Conservation (phyloP, 2,888 invertebrate species). For the Nasonovia ribisnigri region DNA sequence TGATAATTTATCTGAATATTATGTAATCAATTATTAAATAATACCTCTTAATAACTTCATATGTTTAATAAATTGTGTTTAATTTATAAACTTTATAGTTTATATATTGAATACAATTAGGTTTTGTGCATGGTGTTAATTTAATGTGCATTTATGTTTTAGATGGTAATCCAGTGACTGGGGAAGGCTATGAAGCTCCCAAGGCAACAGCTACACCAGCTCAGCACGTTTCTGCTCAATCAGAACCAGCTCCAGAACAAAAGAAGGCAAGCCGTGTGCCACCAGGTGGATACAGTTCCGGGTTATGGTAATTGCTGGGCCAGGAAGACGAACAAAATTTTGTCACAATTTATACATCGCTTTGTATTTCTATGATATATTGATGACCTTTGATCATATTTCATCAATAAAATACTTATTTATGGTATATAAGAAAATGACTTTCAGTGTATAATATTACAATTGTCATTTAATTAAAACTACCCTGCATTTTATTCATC, state of each 20-base stretch:
- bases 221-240: constrained; percentile 66
- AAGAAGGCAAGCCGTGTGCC: constrained; percentile 76
- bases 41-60: neutral
- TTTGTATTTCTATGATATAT: constrained; percentile 52
- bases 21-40: neutral
- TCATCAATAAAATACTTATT: constrained; percentile 52
- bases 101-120: neutral
- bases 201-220: constrained; percentile 67
- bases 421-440: constrained; percentile 35
- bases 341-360: constrained; percentile 51
- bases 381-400: constrained; percentile 47
- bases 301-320: constrained; percentile 75
- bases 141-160: constrained; percentile 69
- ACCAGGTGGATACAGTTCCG: constrained; percentile 79
- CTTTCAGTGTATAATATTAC: constrained; percentile 26
- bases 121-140: neutral
- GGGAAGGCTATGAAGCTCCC: constrained; percentile 73
- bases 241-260: constrained; percentile 69
- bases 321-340: neutral
- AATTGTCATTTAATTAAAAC: constrained; percentile 40
- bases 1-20: neutral
- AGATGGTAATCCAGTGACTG: constrained; percentile 76
- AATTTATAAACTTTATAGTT: neutral
- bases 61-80: neutral
- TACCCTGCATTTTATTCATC: constrained; percentile 45